phyloP scores from a whole-genome alignment of 2,113 vertebrate species.

The Tenebrosternarchus preto region DNA sequence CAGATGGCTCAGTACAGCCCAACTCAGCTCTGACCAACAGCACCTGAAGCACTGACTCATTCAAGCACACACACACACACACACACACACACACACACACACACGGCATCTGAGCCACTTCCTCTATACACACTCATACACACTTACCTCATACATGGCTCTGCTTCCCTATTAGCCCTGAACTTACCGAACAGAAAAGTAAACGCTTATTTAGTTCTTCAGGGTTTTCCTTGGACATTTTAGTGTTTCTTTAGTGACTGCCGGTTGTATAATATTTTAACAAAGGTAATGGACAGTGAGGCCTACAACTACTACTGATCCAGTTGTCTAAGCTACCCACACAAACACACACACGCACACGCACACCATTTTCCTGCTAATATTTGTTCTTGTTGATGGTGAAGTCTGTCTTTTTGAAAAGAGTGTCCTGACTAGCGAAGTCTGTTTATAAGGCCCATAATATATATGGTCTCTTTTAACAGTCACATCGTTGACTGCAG shows the following conservation, averaged over 20 bases:
- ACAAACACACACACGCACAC: constrained; percentile 30
- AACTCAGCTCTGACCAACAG: constrained; percentile 74
- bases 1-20: constrained; percentile 70
- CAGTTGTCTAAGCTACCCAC: constrained; percentile 37
- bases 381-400: constrained; percentile 33
- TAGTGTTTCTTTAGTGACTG: constrained; percentile 12
- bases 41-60: constrained; percentile 64
- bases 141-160: constrained; percentile 31
- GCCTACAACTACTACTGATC: constrained; percentile 10
- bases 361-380: constrained; percentile 19
- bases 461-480: background rate
- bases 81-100: constrained; percentile 8
- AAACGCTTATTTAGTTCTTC: constrained; percentile 22
- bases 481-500: constrained; percentile 33
- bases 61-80: constrained; percentile 38
- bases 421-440: constrained; percentile 10
- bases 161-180: constrained; percentile 8
- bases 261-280: constrained; percentile 8
- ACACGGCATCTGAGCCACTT: constrained; percentile 44
- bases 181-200: constrained; percentile 12
- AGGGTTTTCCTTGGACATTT: constrained; percentile 12
- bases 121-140: constrained; percentile 44
- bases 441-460: constrained; percentile 1
- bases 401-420: constrained; percentile 30
- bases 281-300: background rate